These are phyloP conservation scores for Stegodyphus dumicola DNA, from an alignment of 1,140 invertebrate genomes.

Conservation along the genomic window DNA sequence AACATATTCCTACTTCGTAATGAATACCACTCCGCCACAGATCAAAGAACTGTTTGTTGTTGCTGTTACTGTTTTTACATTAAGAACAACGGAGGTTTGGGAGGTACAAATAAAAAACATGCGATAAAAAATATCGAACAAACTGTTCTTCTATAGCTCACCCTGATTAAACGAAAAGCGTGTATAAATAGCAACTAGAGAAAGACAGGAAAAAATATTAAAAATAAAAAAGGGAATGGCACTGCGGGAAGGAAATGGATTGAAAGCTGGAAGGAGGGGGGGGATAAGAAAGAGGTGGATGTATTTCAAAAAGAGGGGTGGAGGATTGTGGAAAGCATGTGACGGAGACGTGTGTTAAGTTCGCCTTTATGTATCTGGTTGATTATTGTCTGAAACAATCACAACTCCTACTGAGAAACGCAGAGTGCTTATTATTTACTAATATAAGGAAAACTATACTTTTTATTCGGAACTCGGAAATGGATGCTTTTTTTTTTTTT, in stretches of 20 bases:
- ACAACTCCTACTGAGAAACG: neutral
- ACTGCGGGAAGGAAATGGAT: no score
- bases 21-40: slow-evolving; percentile 9
- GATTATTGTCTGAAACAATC: neutral
- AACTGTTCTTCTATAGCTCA: slow-evolving; percentile 31
- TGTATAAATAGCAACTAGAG: slow-evolving; percentile 31
- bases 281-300: no score
- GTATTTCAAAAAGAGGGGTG: no score
- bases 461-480: no score
- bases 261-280: no score
- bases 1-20: slow-evolving; percentile 2
- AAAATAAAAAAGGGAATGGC: no score
- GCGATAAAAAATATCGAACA: slow-evolving; percentile 10
- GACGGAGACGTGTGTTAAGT: no score
- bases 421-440: no score
- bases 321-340: neutral
- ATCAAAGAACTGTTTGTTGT: neutral
- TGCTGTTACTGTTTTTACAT: neutral
- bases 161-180: slow-evolving; percentile 31
- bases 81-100: neutral
- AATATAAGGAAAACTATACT: no score
- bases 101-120: neutral
- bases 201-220: neutral
- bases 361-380: no score
- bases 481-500: no score